A percentile compares a stretch with the other conserved stretches of the same genome.
phyloP scores from a whole-genome alignment of 2,888 invertebrate species.

The Cryptus armator region DNA sequence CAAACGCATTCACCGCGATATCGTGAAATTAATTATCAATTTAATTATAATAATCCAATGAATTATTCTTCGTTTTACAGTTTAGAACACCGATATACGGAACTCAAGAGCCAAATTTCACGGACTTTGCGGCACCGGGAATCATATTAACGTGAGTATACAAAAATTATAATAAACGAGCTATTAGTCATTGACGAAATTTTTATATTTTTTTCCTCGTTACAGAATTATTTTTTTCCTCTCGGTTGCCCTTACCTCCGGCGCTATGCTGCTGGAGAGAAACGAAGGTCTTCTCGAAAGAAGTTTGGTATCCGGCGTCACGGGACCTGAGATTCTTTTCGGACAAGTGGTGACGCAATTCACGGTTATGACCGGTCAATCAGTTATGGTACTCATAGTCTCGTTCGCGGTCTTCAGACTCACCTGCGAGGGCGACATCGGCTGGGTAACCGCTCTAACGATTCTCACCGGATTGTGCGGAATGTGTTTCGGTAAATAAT shows the following conservation, averaged over 20 bases:
- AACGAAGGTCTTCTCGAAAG: constrained; percentile 96
- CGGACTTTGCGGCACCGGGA: constrained; percentile 97
- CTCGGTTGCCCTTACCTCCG: constrained; percentile 96
- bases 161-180: constrained; percentile 19
- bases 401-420: constrained; percentile 92
- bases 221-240: constrained; percentile 96
- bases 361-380: constrained; percentile 94
- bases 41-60: neutral
- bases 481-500: constrained; percentile 94
- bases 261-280: constrained; percentile 94
- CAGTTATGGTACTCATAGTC: constrained; percentile 91
- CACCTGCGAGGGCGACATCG: constrained; percentile 91
- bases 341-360: constrained; percentile 96
- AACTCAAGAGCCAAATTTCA: constrained; percentile 92
- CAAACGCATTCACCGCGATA: neutral
- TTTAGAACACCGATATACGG: constrained; percentile 92
- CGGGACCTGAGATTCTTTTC: constrained; percentile 93
- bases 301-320: constrained; percentile 92
- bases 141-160: constrained; percentile 93
- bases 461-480: constrained; percentile 95
- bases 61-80: constrained; percentile 81
- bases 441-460: constrained; percentile 91
- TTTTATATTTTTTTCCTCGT: constrained; percentile 55
- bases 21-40: neutral
- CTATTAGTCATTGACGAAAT: neutral